A percentile compares a stretch with the other conserved stretches of the same genome.
phyloP scores from a whole-genome alignment of 1,140 invertebrate genomes.

The Tenebrio molitor region DNA sequence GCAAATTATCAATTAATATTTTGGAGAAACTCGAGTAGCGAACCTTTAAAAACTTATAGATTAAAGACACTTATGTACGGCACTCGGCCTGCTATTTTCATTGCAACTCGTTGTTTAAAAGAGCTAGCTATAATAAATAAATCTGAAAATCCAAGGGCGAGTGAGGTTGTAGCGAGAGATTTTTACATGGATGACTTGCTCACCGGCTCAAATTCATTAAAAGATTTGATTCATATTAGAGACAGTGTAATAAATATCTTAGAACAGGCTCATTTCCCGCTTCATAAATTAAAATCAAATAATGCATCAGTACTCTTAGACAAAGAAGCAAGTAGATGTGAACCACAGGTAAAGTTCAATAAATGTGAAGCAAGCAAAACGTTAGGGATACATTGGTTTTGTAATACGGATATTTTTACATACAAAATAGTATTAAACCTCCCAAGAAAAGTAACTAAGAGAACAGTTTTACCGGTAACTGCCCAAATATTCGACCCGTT shows the following conservation, averaged over 20 bases:
- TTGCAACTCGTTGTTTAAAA: slow-evolving; percentile 55
- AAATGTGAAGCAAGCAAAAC: too few species aligned
- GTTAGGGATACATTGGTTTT: too few species aligned
- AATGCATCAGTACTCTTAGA: too few species aligned
- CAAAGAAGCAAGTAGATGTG: too few species aligned
- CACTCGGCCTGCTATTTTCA: slow-evolving; percentile 55
- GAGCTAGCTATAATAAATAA: slow-evolving; percentile 53
- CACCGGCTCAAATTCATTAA: too few species aligned
- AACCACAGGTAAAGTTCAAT: too few species aligned
- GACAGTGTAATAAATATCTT: too few species aligned
- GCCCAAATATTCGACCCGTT: slow-evolving; percentile 53
- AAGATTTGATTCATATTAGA: too few species aligned
- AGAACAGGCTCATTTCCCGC: too few species aligned
- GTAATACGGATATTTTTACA: too few species aligned
- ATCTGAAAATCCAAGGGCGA: slow-evolving; percentile 48
- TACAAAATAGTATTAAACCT: too few species aligned
- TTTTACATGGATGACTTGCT: slow-evolving; percentile 66
- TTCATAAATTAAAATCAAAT: too few species aligned
- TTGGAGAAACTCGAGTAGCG: slow-evolving; percentile 59
- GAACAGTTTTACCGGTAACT: slow-evolving; percentile 45
- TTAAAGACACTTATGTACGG: slow-evolving; percentile 62
- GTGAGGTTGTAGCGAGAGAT: slow-evolving; percentile 51
- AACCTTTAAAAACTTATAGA: slow-evolving; percentile 35
- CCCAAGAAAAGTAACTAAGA: slow-evolving; percentile 51
- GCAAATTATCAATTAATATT: slow-evolving; percentile 65